Base-by-base conservation (phyloP, 1,140 invertebrate species). In the Drosophila sucinea region DNA sequence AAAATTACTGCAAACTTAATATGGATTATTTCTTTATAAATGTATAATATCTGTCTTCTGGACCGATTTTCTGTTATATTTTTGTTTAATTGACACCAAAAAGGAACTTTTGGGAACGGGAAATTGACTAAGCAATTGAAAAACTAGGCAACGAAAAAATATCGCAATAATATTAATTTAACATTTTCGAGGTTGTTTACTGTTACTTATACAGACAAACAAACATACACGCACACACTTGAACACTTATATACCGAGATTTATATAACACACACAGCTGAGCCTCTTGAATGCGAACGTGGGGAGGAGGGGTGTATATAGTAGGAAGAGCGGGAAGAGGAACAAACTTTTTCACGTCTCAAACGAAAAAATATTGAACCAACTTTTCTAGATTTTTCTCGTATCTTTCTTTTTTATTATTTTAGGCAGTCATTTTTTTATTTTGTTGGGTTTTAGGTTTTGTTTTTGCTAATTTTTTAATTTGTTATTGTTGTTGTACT, bases 251-350 rank as follows among this genome's bases (percentile, higher is more conserved):
- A 63, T 55, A 60, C 61, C 64, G 67, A 78, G 84, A 84, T 89
- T 89, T 89, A 89, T 89, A 75, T 89, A 89, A 89, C 84, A 67
- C 64, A 67, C 64, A 90, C 78, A 78, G 85, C 67, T 67, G 73
- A 60, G 85, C 60, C 63, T n/a, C 67, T 41, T 65, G 30, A 60
- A 56, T 1, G 44, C 44, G 51, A 8, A n/a, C 38, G 11, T 41
- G 4, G 29, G 61, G 17, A 17, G 17, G 35, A 29, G n/a, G 38
- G 40, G 41, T 2, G 23, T 7, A 7, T 23, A 25, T 44, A 1
- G 17, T 47, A 51, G 44, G 23, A 25, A 6, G 25, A 5, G 44
- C 23, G 44, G 44, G 8, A 1, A 7, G 23, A 27, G 60, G 41
- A 57, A 77, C 54, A 35, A 77, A 62, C 38, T 67, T 40, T 33